phyloP scores from a whole-genome alignment of 1,140 invertebrate genomes.

The Brachionus paranguensis region DNA sequence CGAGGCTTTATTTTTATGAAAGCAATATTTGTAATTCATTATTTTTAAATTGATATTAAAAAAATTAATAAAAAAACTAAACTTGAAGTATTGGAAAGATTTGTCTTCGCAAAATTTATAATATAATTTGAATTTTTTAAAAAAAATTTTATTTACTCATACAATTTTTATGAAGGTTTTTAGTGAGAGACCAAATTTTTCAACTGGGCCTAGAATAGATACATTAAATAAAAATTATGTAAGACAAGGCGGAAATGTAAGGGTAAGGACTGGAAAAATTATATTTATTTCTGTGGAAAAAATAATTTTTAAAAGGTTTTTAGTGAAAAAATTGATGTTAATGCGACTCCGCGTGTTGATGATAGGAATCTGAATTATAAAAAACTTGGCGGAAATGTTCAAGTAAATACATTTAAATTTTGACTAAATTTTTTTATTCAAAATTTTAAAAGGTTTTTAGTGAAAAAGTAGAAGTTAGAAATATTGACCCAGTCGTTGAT shows the following conservation, averaged over 20 bases:
- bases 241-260: background rate
- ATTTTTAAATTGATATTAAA: too few species aligned
- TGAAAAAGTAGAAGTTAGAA: slow-evolving; percentile 10
- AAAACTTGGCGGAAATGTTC: slow-evolving; percentile 10
- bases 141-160: too few species aligned
- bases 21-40: too few species aligned
- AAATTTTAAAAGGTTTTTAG: slow-evolving; percentile 14
- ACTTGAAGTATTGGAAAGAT: too few species aligned
- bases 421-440: background rate
- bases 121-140: too few species aligned
- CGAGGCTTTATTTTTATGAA: too few species aligned
- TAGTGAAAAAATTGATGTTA: slow-evolving; percentile 27
- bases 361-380: slow-evolving; percentile 15
- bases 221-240: background rate
- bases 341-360: background rate
- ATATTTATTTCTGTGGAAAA: background rate
- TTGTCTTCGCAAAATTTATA: too few species aligned
- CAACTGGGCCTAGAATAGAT: background rate
- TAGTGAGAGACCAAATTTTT: background rate
- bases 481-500: background rate
- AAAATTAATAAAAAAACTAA: too few species aligned
- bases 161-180: slow-evolving; percentile 1
- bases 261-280: background rate
- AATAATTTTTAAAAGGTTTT: background rate
- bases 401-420: background rate